Percentiles rank a stretch among this genome's conserved stretches.
Evolutionary conservation across 2,797 vertebrate species (phyloP).

Genomic region (Sphenopsis melanotis): DNA sequence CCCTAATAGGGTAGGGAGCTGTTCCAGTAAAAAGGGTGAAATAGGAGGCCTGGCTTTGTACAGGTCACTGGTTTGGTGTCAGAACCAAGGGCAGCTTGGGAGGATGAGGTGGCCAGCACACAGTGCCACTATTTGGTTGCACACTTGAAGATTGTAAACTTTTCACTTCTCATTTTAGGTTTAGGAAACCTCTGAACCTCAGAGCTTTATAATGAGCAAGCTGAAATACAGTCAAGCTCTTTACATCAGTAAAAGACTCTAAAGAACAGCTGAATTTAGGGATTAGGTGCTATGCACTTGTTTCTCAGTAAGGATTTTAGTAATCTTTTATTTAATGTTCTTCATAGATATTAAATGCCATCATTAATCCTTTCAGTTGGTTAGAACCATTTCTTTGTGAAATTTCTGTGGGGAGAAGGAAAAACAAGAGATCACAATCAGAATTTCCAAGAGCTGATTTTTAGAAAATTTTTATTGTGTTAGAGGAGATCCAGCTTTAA

Average conservation of each 20-base stretch:
- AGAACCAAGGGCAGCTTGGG: not conserved
- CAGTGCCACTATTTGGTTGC: not conserved
- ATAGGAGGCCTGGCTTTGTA: not conserved
- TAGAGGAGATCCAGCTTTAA: not conserved
- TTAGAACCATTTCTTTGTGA: not conserved
- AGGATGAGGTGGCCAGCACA: not conserved
- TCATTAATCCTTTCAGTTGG: not conserved
- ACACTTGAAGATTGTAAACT: not conserved
- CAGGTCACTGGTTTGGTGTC: not conserved
- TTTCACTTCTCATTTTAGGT: not conserved
- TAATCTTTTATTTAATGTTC: not conserved
- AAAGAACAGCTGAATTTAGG: not conserved
- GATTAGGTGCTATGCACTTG: not conserved
- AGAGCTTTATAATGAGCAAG: not conserved
- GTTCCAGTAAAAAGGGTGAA: not conserved
- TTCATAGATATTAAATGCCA: not conserved
- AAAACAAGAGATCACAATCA: not conserved
- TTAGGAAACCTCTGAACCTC: not conserved
- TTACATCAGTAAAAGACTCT: not conserved
- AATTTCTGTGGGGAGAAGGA: not conserved
- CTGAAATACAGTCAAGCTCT: not conserved
- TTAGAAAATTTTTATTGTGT: not conserved
- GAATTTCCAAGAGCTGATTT: not conserved
- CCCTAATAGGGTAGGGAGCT: not conserved
- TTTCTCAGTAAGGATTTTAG: not conserved